Conservation (phyloP, 2,797 vertebrate genomes). For the Danio aesculapii region DNA sequence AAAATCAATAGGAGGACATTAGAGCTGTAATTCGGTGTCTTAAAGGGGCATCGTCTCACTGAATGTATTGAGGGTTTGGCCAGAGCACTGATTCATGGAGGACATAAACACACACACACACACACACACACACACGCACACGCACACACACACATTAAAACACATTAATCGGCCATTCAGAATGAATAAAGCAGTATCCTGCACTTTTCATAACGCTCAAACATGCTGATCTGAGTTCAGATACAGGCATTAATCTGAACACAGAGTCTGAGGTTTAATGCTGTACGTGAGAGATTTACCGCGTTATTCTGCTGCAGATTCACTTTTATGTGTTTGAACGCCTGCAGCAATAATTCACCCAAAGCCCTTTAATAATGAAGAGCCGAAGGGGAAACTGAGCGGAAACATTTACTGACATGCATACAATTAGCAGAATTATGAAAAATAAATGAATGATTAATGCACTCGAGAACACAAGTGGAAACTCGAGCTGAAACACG, state of each 20-base stretch:
- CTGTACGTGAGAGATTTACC: constrained; percentile 5
- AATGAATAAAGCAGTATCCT: constrained; percentile 7
- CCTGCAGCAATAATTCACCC: neutral
- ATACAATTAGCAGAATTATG: neutral
- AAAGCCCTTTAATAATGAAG: neutral
- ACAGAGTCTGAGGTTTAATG: neutral
- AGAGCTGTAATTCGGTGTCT: constrained; percentile 76
- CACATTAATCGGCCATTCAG: constrained; percentile 45
- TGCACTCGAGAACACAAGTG: no score
- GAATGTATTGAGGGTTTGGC: constrained; percentile 76
- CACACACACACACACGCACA: constrained; percentile 36
- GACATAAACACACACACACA: constrained; percentile 54
- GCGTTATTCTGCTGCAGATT: neutral
- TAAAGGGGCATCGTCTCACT: constrained; percentile 69
- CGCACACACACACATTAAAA: constrained; percentile 46
- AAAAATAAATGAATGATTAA: neutral
- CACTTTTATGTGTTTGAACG: neutral
- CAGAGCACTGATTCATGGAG: constrained; percentile 70
- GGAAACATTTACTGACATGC: neutral
- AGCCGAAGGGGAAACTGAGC: neutral
- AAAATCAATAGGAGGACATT: constrained; percentile 80
- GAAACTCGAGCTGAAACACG: no score
- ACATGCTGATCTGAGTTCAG: constrained; percentile 40
- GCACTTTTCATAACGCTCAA: neutral
- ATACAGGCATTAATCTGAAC: constrained; percentile 22